phyloP scores from a whole-genome alignment of 2,113 vertebrate genomes.

The Mobula birostris region DNA sequence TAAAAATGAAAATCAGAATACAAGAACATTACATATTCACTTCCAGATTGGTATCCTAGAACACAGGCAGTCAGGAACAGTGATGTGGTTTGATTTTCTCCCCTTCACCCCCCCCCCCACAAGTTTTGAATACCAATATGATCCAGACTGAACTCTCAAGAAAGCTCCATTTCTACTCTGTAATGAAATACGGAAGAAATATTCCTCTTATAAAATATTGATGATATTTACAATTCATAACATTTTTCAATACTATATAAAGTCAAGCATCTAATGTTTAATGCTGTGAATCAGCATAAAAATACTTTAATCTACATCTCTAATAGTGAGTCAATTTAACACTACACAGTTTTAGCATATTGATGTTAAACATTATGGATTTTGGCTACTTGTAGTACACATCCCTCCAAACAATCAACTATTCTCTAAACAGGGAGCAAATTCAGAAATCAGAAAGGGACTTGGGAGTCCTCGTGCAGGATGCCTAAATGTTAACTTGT shows the following conservation, averaged over 20 bases:
- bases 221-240: no score
- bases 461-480: no score
- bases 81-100: not conserved
- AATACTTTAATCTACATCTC: not conserved
- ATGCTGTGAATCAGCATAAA: not conserved
- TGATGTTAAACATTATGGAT: not conserved
- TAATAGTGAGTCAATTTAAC: not conserved
- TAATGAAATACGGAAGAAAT: constrained; percentile 5
- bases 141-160: not conserved
- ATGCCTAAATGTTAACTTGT: no score
- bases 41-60: not conserved
- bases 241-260: no score
- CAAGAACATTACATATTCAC: not conserved
- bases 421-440: no score
- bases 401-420: not conserved
- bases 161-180: not conserved
- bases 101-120: no score
- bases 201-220: not conserved
- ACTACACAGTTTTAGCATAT: not conserved
- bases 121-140: not conserved
- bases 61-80: not conserved
- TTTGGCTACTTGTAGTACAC: not conserved
- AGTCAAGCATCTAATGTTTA: not conserved
- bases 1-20: not conserved
- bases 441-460: no score